These are phyloP conservation scores for Camponotus floridanus DNA, from an alignment of 1,140 invertebrate species.

Conservation along the genomic window DNA sequence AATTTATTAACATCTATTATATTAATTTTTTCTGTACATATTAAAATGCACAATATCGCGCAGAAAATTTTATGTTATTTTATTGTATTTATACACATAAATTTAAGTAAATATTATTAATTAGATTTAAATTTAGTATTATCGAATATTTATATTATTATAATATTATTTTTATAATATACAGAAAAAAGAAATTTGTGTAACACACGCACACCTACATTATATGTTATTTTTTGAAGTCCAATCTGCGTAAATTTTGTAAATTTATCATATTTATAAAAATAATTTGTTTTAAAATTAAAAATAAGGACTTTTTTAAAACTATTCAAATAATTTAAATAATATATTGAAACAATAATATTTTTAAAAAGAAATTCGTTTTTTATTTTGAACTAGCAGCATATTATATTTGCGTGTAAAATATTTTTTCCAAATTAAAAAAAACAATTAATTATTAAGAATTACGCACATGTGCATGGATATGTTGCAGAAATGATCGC, in stretches of 20 bases:
- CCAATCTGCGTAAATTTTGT: no score
- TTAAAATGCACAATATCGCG: background rate
- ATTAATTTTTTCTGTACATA: background rate
- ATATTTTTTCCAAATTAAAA: background rate
- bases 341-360: no score
- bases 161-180: background rate
- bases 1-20: background rate
- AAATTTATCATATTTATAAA: no score
- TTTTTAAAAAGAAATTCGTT: no score
- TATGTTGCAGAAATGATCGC: background rate
- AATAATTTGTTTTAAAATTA: no score
- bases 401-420: background rate
- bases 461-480: no score
- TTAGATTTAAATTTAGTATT: background rate
- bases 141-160: background rate
- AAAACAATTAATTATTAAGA: background rate
- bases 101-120: background rate
- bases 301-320: no score
- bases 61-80: background rate
- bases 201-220: background rate
- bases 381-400: no score
- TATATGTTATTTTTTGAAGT: background rate
- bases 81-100: background rate
- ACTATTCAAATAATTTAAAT: no score
- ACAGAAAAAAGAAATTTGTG: background rate